Evolutionary conservation across 2,113 vertebrate genomes (phyloP).

Genomic region (Poeciliopsis occidentalis): DNA sequence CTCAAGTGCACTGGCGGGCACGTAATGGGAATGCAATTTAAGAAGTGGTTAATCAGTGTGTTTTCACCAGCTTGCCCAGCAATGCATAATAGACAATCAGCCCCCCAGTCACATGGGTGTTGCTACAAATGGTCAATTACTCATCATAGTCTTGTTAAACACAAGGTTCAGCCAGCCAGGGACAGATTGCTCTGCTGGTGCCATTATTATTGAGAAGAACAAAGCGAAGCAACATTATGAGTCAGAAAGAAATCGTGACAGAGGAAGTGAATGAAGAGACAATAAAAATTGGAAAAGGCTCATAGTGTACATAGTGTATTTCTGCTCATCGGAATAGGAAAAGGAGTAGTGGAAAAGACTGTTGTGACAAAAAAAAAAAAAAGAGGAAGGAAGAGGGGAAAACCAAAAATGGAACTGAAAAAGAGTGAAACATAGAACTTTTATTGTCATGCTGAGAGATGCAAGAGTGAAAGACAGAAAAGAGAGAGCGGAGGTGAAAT

Average conservation of each 20-base stretch:
- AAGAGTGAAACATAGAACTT: conserved; percentile 27
- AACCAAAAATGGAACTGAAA: conserved; percentile 34
- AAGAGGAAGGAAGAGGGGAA: conserved; percentile 21
- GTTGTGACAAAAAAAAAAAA: conserved; percentile 46
- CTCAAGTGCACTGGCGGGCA: conserved; percentile 61
- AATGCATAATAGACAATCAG: conserved; percentile 78
- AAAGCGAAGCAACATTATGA: conserved; percentile 56
- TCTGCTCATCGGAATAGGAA: conserved; percentile 38
- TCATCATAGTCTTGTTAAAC: conserved; percentile 78
- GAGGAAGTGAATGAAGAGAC: conserved; percentile 20
- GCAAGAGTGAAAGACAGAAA: conserved; percentile 37
- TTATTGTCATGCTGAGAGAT: conserved; percentile 33
- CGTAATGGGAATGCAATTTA: conserved; percentile 73
- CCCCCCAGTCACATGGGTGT: conserved; percentile 65
- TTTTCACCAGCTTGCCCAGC: conserved; percentile 68
- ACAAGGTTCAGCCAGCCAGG: conserved; percentile 68
- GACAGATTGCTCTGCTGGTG: conserved; percentile 70
- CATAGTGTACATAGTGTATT: conserved; percentile 8
- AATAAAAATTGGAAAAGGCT: conserved; percentile 26
- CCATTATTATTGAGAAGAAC: conserved; percentile 69
- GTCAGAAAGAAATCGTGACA: conserved; percentile 27
- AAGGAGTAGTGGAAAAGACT: conserved; percentile 25
- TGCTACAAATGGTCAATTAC: conserved; percentile 79
- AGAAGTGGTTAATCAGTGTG: conserved; percentile 76
- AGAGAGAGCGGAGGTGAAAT: conserved; percentile 63